A percentile compares a stretch with the other conserved stretches of the same genome.
These are phyloP conservation scores for Frankliniella fusca DNA, from an alignment of 2,888 invertebrate species.

Conservation along the genomic window DNA sequence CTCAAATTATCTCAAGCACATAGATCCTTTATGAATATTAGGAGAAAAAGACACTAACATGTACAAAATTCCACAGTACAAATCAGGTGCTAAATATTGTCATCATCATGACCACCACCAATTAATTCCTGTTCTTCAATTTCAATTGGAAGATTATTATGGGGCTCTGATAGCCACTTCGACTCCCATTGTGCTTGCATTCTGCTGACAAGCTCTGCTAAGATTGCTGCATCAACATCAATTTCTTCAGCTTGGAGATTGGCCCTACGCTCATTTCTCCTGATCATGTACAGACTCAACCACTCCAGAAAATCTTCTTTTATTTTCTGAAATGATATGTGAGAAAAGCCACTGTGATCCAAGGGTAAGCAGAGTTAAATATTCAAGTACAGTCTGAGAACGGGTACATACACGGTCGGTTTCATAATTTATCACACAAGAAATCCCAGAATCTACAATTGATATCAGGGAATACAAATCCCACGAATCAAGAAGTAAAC, in stretches of 20 bases:
- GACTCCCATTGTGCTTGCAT: slow-evolving; percentile 3
- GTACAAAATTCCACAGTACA: too few relatives aligned
- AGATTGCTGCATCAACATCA: background rate
- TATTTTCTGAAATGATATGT: background rate
- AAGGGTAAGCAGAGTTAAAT: background rate
- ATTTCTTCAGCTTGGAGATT: background rate
- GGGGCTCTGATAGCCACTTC: background rate
- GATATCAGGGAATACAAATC: background rate
- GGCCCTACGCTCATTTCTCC: background rate
- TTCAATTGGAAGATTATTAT: too few relatives aligned
- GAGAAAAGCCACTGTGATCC: background rate
- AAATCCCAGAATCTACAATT: background rate
- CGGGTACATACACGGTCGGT: background rate
- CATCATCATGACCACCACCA: background rate
- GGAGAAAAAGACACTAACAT: too few relatives aligned
- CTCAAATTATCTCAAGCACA: too few relatives aligned
- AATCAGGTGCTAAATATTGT: background rate
- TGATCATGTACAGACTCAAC: background rate
- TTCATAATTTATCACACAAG: background rate
- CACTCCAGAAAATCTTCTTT: background rate
- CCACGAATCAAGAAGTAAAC: background rate
- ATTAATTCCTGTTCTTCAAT: too few relatives aligned
- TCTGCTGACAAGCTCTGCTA: background rate
- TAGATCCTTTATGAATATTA: too few relatives aligned
- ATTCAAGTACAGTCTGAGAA: background rate